Conservation (phyloP, 1,140 invertebrate species). For the Drosophila pruinosa region DNA sequence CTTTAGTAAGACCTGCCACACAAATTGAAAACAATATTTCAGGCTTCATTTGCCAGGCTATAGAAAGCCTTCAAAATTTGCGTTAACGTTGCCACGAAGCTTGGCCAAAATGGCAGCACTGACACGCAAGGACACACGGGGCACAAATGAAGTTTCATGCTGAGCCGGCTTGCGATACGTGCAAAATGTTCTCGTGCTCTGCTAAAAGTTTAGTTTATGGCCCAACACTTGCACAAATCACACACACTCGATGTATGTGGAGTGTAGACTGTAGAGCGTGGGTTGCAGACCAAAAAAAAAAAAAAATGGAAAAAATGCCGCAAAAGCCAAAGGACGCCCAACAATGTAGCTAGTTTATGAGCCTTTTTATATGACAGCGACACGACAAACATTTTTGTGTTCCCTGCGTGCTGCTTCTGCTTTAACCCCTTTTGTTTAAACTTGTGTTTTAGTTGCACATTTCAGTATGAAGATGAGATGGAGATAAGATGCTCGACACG, state of each 20-base stretch:
- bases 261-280: not conserved
- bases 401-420: constrained; percentile 37
- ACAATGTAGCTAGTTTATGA: constrained; percentile 60
- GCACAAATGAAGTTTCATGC: constrained; percentile 56
- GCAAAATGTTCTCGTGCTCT: constrained; percentile 34
- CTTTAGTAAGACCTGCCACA: not conserved
- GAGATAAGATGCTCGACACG: constrained; percentile 14
- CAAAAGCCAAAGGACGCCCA: constrained; percentile 26
- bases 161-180: not conserved
- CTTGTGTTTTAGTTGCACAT: not conserved
- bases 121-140: constrained; percentile 40
- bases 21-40: constrained; percentile 4
- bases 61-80: not conserved
- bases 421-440: not conserved
- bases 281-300: too few relatives aligned
- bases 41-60: not conserved
- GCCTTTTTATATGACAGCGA: constrained; percentile 23
- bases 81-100: not conserved
- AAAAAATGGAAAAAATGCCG: too few relatives aligned
- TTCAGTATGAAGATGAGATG: constrained; percentile 36
- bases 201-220: constrained; percentile 48
- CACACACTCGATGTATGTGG: not conserved
- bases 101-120: constrained; percentile 20
- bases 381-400: constrained; percentile 69
- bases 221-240: constrained; percentile 30